A percentile compares a stretch with the other conserved stretches of the same genome.
Evolutionary conservation across 2,888 invertebrate genomes (phyloP).

Genomic region (Cinara cedri): DNA sequence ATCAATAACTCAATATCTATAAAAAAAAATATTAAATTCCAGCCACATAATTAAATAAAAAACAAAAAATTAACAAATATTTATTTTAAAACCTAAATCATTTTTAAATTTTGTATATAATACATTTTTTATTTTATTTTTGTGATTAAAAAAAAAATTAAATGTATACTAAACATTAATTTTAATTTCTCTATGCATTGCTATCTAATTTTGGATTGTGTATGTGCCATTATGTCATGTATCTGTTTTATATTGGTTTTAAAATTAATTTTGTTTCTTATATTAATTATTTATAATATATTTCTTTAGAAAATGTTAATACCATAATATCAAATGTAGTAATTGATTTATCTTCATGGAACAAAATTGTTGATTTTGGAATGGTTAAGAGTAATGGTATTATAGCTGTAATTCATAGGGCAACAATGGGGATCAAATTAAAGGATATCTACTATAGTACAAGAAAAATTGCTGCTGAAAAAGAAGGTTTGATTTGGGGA

Average conservation of each 20-base stretch:
- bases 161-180: neutral
- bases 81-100: neutral
- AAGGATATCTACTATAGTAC: constrained; percentile 52
- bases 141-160: no score
- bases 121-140: no score
- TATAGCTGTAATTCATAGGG: constrained; percentile 58
- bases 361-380: constrained; percentile 52
- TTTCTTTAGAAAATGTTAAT: constrained; percentile 33
- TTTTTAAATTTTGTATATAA: no score
- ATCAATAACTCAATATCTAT: no score
- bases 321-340: constrained; percentile 46
- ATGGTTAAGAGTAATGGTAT: constrained; percentile 57
- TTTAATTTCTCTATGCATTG: neutral
- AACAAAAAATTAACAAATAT: neutral
- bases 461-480: constrained; percentile 53
- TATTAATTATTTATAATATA: constrained; percentile 27
- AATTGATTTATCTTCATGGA: constrained; percentile 58
- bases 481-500: constrained; percentile 58
- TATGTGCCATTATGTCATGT: neutral
- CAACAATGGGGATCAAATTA: constrained; percentile 57
- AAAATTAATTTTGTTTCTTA: neutral
- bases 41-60: no score
- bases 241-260: neutral
- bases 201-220: neutral
- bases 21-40: no score